These are phyloP conservation scores for Meloidogyne hapla DNA, from an alignment of 1,140 invertebrate species.

Conservation along the genomic window DNA sequence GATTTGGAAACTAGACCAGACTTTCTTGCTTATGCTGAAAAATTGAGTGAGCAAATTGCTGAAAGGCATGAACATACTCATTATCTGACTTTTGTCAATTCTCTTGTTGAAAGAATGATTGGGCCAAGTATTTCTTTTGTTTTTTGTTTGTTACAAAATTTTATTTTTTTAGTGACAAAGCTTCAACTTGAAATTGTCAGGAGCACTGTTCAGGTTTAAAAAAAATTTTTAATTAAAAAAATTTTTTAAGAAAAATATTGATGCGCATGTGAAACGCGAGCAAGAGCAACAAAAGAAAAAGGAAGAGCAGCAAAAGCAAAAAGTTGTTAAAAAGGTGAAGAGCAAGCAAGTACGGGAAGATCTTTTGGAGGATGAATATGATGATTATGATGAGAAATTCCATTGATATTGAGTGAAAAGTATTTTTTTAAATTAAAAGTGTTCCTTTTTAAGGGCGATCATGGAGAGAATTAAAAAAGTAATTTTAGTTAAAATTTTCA, in stretches of 20 bases:
- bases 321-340: conserved; percentile 35
- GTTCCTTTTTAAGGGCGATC: background rate
- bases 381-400: conserved; percentile 25
- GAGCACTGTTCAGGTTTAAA: conserved; percentile 6
- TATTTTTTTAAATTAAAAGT: background rate
- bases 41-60: conserved; percentile 22
- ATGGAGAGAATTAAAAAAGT: background rate
- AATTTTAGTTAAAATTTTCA: background rate
- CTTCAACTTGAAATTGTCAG: conserved; percentile 38
- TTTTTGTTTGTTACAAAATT: conserved; percentile 23
- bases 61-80: conserved; percentile 18
- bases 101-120: conserved; percentile 30
- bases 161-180: conserved; percentile 39
- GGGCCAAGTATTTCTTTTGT: conserved; percentile 25
- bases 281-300: conserved; percentile 26
- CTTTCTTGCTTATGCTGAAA: conserved; percentile 37
- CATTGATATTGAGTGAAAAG: conserved; percentile 4
- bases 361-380: conserved; percentile 38
- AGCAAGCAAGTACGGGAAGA: conserved; percentile 41
- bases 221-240: background rate
- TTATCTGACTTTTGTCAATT: conserved; percentile 30
- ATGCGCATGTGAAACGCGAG: conserved; percentile 24
- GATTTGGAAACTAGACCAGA: conserved; percentile 29
- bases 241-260: conserved; percentile 14
- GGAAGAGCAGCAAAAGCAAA: conserved; percentile 19